Conservation (phyloP, 2,888 invertebrate genomes). For the Gerris lacustris region DNA sequence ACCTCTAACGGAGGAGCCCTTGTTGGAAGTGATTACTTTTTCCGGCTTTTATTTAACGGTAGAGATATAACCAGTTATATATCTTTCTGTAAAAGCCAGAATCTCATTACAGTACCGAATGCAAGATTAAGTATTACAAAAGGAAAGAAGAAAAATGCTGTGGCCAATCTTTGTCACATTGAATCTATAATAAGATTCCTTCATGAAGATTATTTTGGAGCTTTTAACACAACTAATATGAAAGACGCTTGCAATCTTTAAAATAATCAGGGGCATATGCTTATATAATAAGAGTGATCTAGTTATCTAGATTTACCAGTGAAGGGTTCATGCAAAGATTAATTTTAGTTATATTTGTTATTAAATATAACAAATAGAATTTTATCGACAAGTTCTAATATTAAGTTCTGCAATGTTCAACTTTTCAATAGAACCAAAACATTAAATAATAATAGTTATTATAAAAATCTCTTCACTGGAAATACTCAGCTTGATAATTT, state of each 20-base stretch:
- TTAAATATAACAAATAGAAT: too few relatives aligned
- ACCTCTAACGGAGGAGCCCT: constrained; percentile 27
- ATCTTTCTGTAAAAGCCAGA: constrained; percentile 53
- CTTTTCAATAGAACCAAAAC: too few relatives aligned
- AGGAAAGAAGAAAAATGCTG: constrained; percentile 32
- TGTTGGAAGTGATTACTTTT: constrained; percentile 59
- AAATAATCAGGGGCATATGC: too few relatives aligned
- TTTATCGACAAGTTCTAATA: too few relatives aligned
- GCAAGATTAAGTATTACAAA: constrained; percentile 28
- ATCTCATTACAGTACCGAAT: neutral
- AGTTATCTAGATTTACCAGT: too few relatives aligned
- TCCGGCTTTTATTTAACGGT: constrained; percentile 75
- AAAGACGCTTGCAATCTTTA: constrained; percentile 58
- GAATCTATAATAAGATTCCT: constrained; percentile 77
- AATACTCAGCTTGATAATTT: too few relatives aligned
- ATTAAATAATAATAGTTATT: too few relatives aligned
- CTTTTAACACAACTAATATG: constrained; percentile 75
- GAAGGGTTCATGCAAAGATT: too few relatives aligned
- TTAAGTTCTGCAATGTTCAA: too few relatives aligned
- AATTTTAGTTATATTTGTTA: too few relatives aligned
- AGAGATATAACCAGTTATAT: constrained; percentile 69
- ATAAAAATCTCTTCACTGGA: too few relatives aligned
- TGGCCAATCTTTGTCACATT: constrained; percentile 62
- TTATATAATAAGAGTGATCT: too few relatives aligned
- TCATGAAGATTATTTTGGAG: constrained; percentile 72